These are phyloP conservation scores for Tapirus indicus DNA, from an alignment of 2,797 vertebrate genomes.

Conservation along the genomic window DNA sequence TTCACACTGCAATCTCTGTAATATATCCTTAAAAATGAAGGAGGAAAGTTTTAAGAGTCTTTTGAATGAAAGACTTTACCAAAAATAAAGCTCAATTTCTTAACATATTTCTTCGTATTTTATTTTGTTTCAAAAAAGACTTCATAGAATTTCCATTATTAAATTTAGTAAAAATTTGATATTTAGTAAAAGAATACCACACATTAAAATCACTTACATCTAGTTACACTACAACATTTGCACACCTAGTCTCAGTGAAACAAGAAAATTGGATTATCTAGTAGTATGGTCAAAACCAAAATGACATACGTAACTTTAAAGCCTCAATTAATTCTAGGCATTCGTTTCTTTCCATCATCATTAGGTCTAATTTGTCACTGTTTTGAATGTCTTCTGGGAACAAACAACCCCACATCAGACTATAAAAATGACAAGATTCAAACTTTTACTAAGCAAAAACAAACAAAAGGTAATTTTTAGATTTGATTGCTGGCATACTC, in stretches of 20 bases:
- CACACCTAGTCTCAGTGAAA: not conserved
- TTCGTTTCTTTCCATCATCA: conserved; percentile 13
- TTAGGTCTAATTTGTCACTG: conserved; percentile 16
- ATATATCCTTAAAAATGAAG: conserved; percentile 48
- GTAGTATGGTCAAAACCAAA: not conserved
- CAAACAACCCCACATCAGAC: not conserved
- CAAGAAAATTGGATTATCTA: not conserved
- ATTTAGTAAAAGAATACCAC: not conserved
- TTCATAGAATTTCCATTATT: conserved; percentile 38
- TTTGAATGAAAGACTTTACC: not conserved
- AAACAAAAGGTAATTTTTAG: conserved; percentile 53
- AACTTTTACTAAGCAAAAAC: conserved; percentile 39
- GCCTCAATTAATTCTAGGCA: not conserved
- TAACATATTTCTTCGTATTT: conserved; percentile 52
- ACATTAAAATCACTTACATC: conserved; percentile 17
- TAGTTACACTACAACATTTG: not conserved
- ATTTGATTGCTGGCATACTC: not conserved
- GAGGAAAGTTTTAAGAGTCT: conserved; percentile 5
- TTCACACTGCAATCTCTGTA: conserved; percentile 3
- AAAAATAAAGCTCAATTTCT: conserved; percentile 45
- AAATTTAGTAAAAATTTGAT: conserved; percentile 49
- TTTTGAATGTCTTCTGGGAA: conserved; percentile 33
- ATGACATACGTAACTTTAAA: not conserved
- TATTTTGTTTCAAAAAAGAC: conserved; percentile 21
- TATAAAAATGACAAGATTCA: conserved; percentile 33